Base-by-base conservation (phyloP, 1,140 invertebrate genomes). In the Ceratina calcarata region DNA sequence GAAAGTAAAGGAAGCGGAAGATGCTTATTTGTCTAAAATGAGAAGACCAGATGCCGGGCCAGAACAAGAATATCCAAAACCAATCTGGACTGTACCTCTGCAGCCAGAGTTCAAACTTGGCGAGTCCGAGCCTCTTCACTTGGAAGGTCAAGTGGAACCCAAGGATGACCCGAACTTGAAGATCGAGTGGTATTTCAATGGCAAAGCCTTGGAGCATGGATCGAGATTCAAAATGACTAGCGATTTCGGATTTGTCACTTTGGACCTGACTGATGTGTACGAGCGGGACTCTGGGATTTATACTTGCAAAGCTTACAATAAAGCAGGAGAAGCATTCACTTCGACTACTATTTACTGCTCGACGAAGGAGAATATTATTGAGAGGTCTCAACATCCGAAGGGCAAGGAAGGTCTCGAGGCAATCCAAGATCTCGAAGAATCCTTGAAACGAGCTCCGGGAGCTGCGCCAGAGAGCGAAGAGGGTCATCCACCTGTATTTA, bases 91-190 rank as follows among this genome's bases (percentile, higher is more conserved):
- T 2, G 95, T 96, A 60, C 97, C 97, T 57, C 93, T 98, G 68
- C 95, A 95, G 90, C 94, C 96, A 20, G 96, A 98, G 92, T 96
- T 97, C 88, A 95, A 95, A 88, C 93, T 99, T n/a, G 95, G 95
- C 74, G 99, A 99, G 94, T 96, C 97, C 57, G 96, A 99, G 92
- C 94, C 97, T 2, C 94, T 99, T 51, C 97, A 98, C 92, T 94
- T 99, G 78, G 98, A 99, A 93, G 98, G 96, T 65, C 96, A 97
- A 89, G 97, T 99, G 8, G 97, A 98, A 92, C 99, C 99, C 0
- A 98, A 99, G 91, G 96, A 98, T 90, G 99, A 99, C 94, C 99
- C 99, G 3, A 97, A 98, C 89, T 94, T 98, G n/a, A 97, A 96
- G 86, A 96, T 98, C 76, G 97, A 98, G 93, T 98, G 97, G 97